Conservation (phyloP, 2,797 vertebrate species). For the Sebastes wilsoni region DNA sequence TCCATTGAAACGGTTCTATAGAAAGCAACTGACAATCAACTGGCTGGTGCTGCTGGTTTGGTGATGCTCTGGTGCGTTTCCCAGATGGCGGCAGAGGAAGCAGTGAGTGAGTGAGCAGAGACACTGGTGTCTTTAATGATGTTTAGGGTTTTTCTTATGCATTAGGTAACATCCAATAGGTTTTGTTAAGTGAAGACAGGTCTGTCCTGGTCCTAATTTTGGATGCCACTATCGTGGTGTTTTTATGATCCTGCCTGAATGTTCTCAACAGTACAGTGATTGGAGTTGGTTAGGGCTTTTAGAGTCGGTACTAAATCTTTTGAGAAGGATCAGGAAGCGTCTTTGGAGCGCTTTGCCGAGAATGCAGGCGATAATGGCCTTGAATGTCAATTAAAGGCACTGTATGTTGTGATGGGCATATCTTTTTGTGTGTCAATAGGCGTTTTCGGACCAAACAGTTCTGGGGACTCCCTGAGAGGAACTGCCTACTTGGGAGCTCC, state of each 20-base stretch:
- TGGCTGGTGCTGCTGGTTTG: neutral
- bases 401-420: neutral
- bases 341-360: neutral
- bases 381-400: neutral
- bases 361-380: neutral
- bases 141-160: neutral
- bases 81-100: neutral
- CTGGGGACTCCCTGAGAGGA: too few species aligned
- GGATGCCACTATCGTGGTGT: neutral
- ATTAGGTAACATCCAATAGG: neutral
- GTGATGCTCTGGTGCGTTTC: neutral
- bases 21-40: neutral
- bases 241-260: neutral
- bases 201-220: neutral
- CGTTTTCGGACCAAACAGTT: too few species aligned
- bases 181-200: neutral
- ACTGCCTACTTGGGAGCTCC: too few species aligned
- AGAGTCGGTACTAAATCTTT: neutral
- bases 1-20: neutral
- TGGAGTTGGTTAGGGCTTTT: neutral
- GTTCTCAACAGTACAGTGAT: neutral
- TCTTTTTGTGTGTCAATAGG: neutral
- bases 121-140: neutral
- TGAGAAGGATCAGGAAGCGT: neutral
- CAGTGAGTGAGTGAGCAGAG: neutral